Base-by-base conservation (phyloP, 2,888 invertebrate genomes). In the Machimus atricapillus region DNA sequence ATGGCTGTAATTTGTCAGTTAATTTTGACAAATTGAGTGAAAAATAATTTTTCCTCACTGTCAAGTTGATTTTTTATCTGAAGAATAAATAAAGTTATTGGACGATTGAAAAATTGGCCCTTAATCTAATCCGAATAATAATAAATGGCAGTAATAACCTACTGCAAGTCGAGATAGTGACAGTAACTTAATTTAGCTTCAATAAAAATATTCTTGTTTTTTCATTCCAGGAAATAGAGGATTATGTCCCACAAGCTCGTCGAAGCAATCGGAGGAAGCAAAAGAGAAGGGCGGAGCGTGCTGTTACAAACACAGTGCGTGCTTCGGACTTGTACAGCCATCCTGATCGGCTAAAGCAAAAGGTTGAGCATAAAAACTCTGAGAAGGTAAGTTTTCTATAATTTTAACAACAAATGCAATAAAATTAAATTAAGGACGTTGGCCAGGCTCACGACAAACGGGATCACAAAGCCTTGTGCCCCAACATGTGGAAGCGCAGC, bases 401-500 rank as follows among this genome's bases (percentile, higher is more conserved):
- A 23, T 14, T 66, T 66, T 66, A 9, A 12, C n/a, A 19, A 27
- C 27, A 23, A 23, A 66, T 66, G 66, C 27, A 66, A 66, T 66
- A 23, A 6, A 19, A 23, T 27, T 66, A 66, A 46, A 66, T 66
- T 66, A 66, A 66, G 27, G 43, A 37, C 74, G 77, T 58, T 58
- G 27, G 37, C 6, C 52, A 93, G 93, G 90, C 92, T 88, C 91
- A 93, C 90, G 93, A 93, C 89, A 93, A 93, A 89, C 92, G 92
- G 89, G 91, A 93, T 86, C 92, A 92, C 87, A 93, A 94, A 90
- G 90, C 91, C 88, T 90, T 94, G 87, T 93, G 94, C 89, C 93
- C 94, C 87, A 93, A 93, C 89, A 93, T 93, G 86, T 91, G 94
- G 87, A 93, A 94, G 89, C 94, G 94, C 87, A 91, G 92, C 89